Base-by-base conservation (phyloP, 2,797 vertebrate genomes). In the Microctenopoma steveboyesi region DNA sequence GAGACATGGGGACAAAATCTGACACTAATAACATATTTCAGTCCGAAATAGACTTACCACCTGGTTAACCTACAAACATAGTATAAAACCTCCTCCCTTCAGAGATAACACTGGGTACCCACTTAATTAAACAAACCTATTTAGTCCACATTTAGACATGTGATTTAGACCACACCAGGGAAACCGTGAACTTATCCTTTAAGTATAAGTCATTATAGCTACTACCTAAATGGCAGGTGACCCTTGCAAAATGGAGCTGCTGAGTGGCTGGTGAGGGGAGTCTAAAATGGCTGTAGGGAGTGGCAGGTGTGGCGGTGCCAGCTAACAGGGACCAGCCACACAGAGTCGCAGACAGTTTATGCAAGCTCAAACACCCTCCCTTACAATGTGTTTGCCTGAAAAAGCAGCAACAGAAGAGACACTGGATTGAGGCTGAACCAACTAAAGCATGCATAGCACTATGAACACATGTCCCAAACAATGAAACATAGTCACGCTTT, bases 251-350 rank as follows among this genome's bases (percentile, higher is more conserved):
- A 91, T 91, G 89, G 86, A 82, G 83, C 66, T 65, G 15, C 0
- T 0, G 67, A 33, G 35, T 49, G 66, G 72, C 64, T 48, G 71
- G 87, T 64, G 76, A 76, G 78, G 70, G 64, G 57, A 63, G 50
- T 58, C 67, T 86, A 92, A 93, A 92, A 93, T 93, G 92, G 92
- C 88, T 37, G 88, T 12, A 58, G 65, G 77, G 51, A 73, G 76
- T 48, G 64, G 47, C 73, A 69, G 74, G 78, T 47, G 64, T 69
- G 83, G 52, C 68, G 64, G 76, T 65, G 78, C 69, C 84, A 84
- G 66, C 74, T 81, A 82, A 61, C 61, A 53, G 59, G 54, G 46
- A 45, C 57, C 49, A 59, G 67, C 75, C 85, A 82, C 79, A 75
- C 73, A 78, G 25, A 80, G 46, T 40, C 72, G 68, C 51, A 30